Evolutionary conservation across 2,888 invertebrate species (phyloP), one percentile per base, ranked within the genome.

Genomic region (Noctua janthina): DNA sequence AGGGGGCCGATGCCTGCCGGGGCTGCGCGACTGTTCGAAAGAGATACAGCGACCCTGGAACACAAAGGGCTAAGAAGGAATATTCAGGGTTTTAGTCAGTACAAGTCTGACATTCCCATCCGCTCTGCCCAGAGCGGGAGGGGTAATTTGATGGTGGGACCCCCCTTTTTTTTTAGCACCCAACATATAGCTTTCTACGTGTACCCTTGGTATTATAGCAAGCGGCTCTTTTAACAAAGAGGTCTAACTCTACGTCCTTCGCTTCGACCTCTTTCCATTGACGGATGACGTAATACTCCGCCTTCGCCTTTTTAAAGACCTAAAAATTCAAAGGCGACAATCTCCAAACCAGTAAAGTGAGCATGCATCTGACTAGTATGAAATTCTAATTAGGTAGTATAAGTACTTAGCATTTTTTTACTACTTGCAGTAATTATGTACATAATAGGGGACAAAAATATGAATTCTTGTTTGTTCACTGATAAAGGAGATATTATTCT

Each of bases 401-500:
- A 20, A 74, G 4, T 35, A 43, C 35, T 15, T 35, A 46, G 13
- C 6, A 49, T 0, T 56, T 11, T 54, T 35, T 59, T 39, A 81
- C n/a, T 51, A n/a, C 66, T 46, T 71, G 23, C 49, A 13, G 46
- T 70, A 69, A 70, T 75, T 46, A 66, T 59, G 56, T 67, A 73
- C 62, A 29, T 67, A 64, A 78, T 35, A 77, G 39, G 74, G 59
- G 74, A 73, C n/a, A 39, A 73, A 77, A 79, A 83, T 73, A 81
- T 62, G 39, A 74, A 83, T 43, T 71, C 66, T 81, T 82, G 78
- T 82, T 79, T 78, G 74, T 64, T 74, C 29, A 74, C n/a, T 80
- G 78, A 88, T 89, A 88, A 90, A 83, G 74, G 73, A 81, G 79
- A 85, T 90, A 87, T 81, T 84, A 89, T 89, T 88, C 83, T 84